These are phyloP conservation scores for Nannoperca obscura DNA, from an alignment of 2,797 vertebrate genomes.

Conservation along the genomic window DNA sequence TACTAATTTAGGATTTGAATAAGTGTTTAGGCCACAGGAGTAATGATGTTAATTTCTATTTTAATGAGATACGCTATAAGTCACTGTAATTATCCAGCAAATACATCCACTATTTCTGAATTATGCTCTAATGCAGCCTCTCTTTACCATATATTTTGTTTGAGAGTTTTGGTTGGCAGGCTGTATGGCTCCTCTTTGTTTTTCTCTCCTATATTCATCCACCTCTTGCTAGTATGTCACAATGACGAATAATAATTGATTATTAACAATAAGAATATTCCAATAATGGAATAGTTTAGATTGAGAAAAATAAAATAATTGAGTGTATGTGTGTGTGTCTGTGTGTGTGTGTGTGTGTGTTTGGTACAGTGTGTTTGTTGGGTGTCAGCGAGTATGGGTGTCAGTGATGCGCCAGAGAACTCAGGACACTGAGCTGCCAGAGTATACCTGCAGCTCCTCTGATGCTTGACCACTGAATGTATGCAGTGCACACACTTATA, in stretches of 20 bases:
- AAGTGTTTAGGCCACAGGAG: conserved; percentile 37
- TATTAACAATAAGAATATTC: too few species aligned
- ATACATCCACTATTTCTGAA: conserved; percentile 26
- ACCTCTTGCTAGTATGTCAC: background rate
- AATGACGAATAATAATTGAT: too few species aligned
- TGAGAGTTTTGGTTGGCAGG: background rate
- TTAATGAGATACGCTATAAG: conserved; percentile 42
- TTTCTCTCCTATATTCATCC: background rate
- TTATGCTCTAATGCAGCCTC: conserved; percentile 6
- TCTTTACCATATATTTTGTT: background rate
- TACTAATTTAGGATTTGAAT: conserved; percentile 48
- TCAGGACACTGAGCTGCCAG: conserved; percentile 62
- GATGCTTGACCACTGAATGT: conserved; percentile 53
- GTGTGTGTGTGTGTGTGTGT: conserved; percentile 46
- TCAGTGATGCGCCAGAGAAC: conserved; percentile 58
- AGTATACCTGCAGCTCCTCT: conserved; percentile 51
- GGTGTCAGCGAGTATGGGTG: conserved; percentile 51
- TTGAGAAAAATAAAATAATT: background rate
- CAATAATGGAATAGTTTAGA: background rate
- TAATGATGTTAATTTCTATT: conserved; percentile 37
- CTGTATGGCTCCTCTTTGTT: background rate
- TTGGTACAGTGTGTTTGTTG: conserved; percentile 15
- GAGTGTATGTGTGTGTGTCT: conserved; percentile 3
- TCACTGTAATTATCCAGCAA: conserved; percentile 28
- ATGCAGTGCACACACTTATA: conserved; percentile 36